Evolutionary conservation across 2,797 vertebrate genomes (phyloP), one percentile per base, ranked within the genome.

Genomic region (Gymnothorax javanicus): DNA sequence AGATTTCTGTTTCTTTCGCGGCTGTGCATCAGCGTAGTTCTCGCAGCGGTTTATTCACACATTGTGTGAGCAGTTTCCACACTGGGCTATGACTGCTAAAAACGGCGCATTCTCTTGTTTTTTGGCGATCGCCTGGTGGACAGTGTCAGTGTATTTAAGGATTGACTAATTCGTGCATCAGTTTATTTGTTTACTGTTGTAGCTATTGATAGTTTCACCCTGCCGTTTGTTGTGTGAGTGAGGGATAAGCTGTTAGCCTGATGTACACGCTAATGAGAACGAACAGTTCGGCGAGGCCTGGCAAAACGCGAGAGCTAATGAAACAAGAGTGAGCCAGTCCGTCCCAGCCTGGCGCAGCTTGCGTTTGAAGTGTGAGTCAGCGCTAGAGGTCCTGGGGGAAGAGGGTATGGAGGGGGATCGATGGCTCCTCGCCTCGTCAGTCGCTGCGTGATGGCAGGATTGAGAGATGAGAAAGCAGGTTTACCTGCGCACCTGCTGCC

Each of bases 231-330:
- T 75, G 9, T 9, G 33, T 11, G 17, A 75, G 69, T 59, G 56
- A 85, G 52, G 67, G 17, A 85, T 11, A 57, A 85, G 69, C 84
- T 71, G 64, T 85, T 67, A 54, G 43, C 33, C 20, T 71, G 8
- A 3, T 8, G 20, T 20, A 4, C 7, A 7, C 23, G 27, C 59
- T 87, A 71, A 69, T 83, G 81, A 87, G 73, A 87, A 87, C 43
- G 52, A 83, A 83, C 62, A 57, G 79, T 64, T 71, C 54, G 12
- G 12, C 13, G 17, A n/a, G 56, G 67, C 69, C 2, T 43, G 84
- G n/a, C 11, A 33, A 43, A 43, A 33, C 27, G 43, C 43, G 33
- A 33, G 33, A 15, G 56, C 27, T 77, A 86, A 86, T 43, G 33
- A 60, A 27, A 33, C 62, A 60, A 25, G 86, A 84, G 64, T 33